Evolutionary conservation across 2,113 vertebrate species (phyloP).

Genomic region (Blennius ocellaris): DNA sequence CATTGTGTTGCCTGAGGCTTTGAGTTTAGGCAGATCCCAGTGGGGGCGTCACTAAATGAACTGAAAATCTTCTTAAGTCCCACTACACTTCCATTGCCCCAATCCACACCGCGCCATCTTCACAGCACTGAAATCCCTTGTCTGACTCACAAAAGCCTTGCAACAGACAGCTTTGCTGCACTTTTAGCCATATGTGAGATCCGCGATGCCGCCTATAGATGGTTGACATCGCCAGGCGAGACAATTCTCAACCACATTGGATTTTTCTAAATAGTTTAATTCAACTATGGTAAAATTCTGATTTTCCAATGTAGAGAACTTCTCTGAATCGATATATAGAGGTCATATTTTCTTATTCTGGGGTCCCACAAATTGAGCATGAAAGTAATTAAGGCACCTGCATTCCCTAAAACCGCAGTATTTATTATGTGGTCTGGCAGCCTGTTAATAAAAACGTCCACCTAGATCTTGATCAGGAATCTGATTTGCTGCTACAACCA

Average conservation of each 20-base stretch:
- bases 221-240: constrained; percentile 40
- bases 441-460: constrained; percentile 80
- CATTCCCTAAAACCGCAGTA: constrained; percentile 65
- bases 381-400: constrained; percentile 80
- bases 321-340: constrained; percentile 45
- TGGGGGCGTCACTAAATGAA: constrained; percentile 63
- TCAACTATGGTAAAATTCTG: neutral
- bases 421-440: constrained; percentile 75
- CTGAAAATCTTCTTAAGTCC: constrained; percentile 53
- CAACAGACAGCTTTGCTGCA: constrained; percentile 53
- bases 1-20: constrained; percentile 62
- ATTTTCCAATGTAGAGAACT: constrained; percentile 22
- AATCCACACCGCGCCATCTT: constrained; percentile 49
- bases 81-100: constrained; percentile 38
- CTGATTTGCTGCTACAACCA: constrained; percentile 69
- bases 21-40: constrained; percentile 60
- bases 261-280: constrained; percentile 29
- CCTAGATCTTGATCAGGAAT: constrained; percentile 74
- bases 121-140: constrained; percentile 47
- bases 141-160: constrained; percentile 44
- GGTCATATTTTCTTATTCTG: constrained; percentile 53
- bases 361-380: constrained; percentile 39
- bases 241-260: constrained; percentile 35
- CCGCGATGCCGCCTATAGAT: constrained; percentile 46
- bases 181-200: constrained; percentile 49